These are phyloP conservation scores for Girardinus metallicus DNA, from an alignment of 2,797 vertebrate genomes.

Conservation along the genomic window DNA sequence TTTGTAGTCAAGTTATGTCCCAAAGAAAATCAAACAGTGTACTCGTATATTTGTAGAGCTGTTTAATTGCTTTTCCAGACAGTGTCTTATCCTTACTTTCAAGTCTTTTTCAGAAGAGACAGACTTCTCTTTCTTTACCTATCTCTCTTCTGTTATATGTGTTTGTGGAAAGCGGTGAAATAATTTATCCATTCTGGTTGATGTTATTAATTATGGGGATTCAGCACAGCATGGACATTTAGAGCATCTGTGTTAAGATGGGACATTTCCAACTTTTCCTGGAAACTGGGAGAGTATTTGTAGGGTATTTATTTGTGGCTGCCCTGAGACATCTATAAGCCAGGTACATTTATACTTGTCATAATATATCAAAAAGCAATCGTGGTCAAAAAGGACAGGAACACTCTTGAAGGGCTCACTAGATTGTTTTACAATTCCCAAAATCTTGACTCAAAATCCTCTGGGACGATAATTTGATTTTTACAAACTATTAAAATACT, in stretches of 20 bases:
- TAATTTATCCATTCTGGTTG: slow-evolving; percentile 73
- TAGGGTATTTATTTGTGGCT: slow-evolving; percentile 79
- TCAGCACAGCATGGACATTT: slow-evolving; percentile 60
- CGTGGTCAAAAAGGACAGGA: slow-evolving; percentile 61
- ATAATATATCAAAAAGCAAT: slow-evolving; percentile 81
- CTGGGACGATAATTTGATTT: slow-evolving; percentile 16
- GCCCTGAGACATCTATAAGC: slow-evolving; percentile 73
- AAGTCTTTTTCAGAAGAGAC: slow-evolving; percentile 58
- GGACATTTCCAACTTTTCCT: slow-evolving; percentile 74
- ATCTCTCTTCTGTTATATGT: slow-evolving; percentile 48
- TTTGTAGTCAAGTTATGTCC: slow-evolving; percentile 55
- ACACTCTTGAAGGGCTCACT: slow-evolving; percentile 59
- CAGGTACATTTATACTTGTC: slow-evolving; percentile 80
- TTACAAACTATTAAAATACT: slow-evolving; percentile 18
- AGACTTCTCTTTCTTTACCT: slow-evolving; percentile 64
- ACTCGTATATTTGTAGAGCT: slow-evolving; percentile 62
- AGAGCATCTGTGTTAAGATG: slow-evolving; percentile 69
- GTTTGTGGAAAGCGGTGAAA: slow-evolving; percentile 71
- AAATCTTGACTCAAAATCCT: slow-evolving; percentile 45
- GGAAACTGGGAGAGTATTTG: slow-evolving; percentile 64
- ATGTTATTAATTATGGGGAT: slow-evolving; percentile 75
- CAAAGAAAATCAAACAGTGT: slow-evolving; percentile 57
- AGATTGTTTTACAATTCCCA: slow-evolving; percentile 69
- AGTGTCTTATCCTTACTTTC: slow-evolving; percentile 53
- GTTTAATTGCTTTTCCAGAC: slow-evolving; percentile 80